These are phyloP conservation scores for Limnephilus lunatus DNA, from an alignment of 2,888 invertebrate species.

Conservation along the genomic window DNA sequence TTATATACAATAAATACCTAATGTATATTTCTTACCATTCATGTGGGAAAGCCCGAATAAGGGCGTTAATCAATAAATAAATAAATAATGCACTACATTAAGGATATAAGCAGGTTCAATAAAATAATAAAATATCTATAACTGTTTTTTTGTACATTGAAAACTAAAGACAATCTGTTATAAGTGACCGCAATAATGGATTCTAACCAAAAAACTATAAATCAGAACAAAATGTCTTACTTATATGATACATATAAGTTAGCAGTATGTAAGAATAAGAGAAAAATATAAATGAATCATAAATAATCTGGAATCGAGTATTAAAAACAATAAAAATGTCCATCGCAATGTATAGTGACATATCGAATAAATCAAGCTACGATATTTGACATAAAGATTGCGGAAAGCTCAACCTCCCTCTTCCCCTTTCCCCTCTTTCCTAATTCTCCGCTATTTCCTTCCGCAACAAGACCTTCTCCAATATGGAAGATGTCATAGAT, in stretches of 20 bases:
- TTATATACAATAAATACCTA: too few species aligned
- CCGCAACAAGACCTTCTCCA: neutral
- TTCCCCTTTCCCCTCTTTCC: neutral
- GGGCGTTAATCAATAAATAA: too few species aligned
- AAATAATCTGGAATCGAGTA: neutral
- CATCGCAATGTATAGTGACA: neutral
- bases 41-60: too few species aligned
- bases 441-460: neutral
- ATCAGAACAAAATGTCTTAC: neutral
- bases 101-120: too few species aligned
- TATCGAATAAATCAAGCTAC: neutral
- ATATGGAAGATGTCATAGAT: neutral
- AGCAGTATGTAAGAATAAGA: too few species aligned
- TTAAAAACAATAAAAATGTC: neutral
- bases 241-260: neutral
- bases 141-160: too few species aligned
- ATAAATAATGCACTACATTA: too few species aligned
- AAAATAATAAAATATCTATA: too few species aligned
- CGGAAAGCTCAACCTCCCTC: neutral
- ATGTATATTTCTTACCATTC: too few species aligned
- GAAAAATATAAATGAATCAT: neutral
- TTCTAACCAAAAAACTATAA: neutral
- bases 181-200: neutral
- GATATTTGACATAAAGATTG: neutral
- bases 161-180: too few species aligned